These are phyloP conservation scores for Gryon sp. DNA, from an alignment of 1,140 invertebrate genomes.

Conservation along the genomic window DNA sequence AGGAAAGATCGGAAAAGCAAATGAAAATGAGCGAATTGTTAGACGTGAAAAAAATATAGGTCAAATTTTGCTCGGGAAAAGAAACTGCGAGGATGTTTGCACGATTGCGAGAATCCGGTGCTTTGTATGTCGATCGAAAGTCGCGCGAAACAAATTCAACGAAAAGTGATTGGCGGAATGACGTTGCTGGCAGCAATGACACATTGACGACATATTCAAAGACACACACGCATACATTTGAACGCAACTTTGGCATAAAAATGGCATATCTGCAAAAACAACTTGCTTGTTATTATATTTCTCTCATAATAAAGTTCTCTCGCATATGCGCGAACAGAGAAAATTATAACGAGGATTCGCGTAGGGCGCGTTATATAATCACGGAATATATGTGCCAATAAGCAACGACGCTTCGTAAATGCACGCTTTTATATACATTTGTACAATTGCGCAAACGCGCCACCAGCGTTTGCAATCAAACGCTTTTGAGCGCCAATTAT, in stretches of 20 bases:
- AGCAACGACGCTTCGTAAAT: constrained; percentile 55
- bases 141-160: constrained; percentile 19
- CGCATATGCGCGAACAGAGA: constrained; percentile 4
- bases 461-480: constrained; percentile 1
- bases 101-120: no score
- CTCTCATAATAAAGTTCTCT: neutral
- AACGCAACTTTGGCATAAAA: no score
- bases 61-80: neutral
- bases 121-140: constrained; percentile 19
- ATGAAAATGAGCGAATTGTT: no score
- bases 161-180: constrained; percentile 18
- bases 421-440: constrained; percentile 53
- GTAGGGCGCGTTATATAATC: constrained; percentile 69
- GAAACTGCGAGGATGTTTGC: no score
- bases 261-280: neutral
- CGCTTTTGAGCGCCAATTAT: constrained; percentile 34
- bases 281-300: neutral
- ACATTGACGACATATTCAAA: no score
- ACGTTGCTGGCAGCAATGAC: neutral
- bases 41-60: neutral
- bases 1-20: no score
- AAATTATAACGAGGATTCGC: constrained; percentile 54
- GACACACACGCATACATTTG: no score
- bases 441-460: constrained; percentile 60
- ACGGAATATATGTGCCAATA: constrained; percentile 67